Percentiles rank a stretch among this genome's conserved stretches.
Conservation (phyloP, 2,888 invertebrate genomes). For the Julus scanicus region DNA sequence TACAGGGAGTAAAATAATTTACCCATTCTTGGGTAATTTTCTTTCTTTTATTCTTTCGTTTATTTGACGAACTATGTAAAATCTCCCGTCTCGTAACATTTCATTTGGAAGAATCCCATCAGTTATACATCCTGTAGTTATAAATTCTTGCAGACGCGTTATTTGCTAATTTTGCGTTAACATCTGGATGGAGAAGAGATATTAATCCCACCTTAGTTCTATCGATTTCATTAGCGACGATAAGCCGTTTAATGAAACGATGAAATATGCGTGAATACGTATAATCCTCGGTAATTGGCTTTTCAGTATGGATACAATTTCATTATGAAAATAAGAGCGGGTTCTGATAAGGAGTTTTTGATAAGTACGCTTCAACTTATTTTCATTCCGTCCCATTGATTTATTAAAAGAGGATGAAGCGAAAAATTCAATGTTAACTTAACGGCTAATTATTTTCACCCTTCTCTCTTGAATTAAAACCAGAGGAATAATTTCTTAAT, state of each 20-base stretch:
- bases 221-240: conserved; percentile 28
- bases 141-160: background rate
- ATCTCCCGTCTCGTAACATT: background rate
- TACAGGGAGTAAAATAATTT: no score
- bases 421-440: conserved; percentile 21
- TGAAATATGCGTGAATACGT: conserved; percentile 44
- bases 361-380: conserved; percentile 31
- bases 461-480: background rate
- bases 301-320: conserved; percentile 39
- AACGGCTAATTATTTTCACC: background rate
- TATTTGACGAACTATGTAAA: background rate
- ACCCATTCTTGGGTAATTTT: background rate
- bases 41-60: background rate
- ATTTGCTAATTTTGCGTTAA: background rate
- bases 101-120: background rate
- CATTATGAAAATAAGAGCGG: conserved; percentile 18
- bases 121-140: background rate
- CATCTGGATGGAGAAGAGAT: background rate
- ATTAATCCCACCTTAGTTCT: conserved; percentile 43
- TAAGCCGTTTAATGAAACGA: conserved; percentile 47
- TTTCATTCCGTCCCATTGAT: conserved; percentile 43
- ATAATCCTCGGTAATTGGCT: conserved; percentile 39
- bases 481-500: background rate
- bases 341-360: conserved; percentile 37
- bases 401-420: conserved; percentile 34